Conservation (phyloP, 2,888 invertebrate genomes). For the Cheiracanthium punctorium region DNA sequence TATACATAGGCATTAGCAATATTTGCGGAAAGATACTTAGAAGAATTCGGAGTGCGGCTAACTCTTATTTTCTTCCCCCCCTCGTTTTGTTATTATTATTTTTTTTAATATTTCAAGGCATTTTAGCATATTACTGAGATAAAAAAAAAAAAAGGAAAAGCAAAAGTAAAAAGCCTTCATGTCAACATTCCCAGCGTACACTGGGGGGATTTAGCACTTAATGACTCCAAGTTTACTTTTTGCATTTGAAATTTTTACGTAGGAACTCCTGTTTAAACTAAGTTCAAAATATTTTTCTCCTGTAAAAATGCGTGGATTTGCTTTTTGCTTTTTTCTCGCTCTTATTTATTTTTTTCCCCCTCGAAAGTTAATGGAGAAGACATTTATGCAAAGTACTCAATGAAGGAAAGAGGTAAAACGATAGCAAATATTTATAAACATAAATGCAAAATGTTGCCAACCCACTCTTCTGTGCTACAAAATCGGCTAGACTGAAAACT, state of each 20-base stretch:
- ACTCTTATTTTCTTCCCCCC: not conserved
- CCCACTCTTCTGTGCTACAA: slow-evolving; percentile 36
- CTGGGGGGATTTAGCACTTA: slow-evolving; percentile 58
- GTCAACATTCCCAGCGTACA: slow-evolving; percentile 42
- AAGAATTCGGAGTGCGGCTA: not conserved
- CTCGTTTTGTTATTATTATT: not conserved
- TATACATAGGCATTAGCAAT: not conserved
- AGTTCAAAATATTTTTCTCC: slow-evolving; percentile 43
- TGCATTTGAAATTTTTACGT: slow-evolving; percentile 35
- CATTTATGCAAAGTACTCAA: slow-evolving; percentile 57
- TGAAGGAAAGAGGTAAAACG: slow-evolving; percentile 1
- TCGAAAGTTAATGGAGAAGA: slow-evolving; percentile 55
- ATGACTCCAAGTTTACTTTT: slow-evolving; percentile 44
- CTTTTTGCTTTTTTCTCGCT: slow-evolving; percentile 21
- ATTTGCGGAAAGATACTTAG: slow-evolving; percentile 6
- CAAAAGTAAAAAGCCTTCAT: slow-evolving; percentile 33
- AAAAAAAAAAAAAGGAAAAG: slow-evolving; percentile 11
- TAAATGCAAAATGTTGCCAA: slow-evolving; percentile 59
- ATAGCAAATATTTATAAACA: slow-evolving; percentile 66
- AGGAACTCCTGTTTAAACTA: slow-evolving; percentile 38
- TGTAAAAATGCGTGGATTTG: slow-evolving; percentile 36
- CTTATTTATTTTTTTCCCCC: slow-evolving; percentile 17
- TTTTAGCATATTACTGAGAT: slow-evolving; percentile 64
- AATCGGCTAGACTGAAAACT: slow-evolving; percentile 29
- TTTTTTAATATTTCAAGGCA: slow-evolving; percentile 55